A percentile compares a stretch with the other conserved stretches of the same genome.
These are phyloP conservation scores for Hippocampus zosterae DNA, from an alignment of 2,113 vertebrate species.

Conservation along the genomic window DNA sequence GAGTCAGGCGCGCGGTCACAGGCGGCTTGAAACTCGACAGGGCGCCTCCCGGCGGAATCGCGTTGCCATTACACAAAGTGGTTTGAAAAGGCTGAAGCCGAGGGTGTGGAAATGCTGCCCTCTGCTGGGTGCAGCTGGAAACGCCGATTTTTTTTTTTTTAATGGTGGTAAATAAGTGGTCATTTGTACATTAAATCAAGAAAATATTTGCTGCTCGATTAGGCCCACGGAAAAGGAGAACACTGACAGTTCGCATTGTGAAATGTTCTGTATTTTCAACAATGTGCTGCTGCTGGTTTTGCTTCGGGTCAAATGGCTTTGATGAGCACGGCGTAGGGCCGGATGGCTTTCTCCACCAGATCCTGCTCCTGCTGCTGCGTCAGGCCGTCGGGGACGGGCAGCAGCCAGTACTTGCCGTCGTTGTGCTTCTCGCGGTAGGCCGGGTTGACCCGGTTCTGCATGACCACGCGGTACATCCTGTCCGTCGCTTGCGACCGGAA, in stretches of 20 bases:
- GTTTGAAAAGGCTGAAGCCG: not conserved
- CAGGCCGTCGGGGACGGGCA: not conserved
- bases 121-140: not conserved
- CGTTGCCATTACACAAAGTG: not conserved
- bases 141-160: too few relatives aligned
- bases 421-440: constrained; percentile 2
- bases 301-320: not conserved
- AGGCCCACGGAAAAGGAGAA: too few relatives aligned
- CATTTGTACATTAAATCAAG: too few relatives aligned
- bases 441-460: constrained; percentile 6
- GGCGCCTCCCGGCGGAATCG: not conserved
- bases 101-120: not conserved
- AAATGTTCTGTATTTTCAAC: not conserved
- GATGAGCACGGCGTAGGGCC: not conserved
- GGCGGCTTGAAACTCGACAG: not conserved
- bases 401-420: not conserved
- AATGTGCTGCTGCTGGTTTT: too few relatives aligned
- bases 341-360: constrained; percentile 2
- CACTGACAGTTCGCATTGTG: not conserved
- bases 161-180: not conserved
- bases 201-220: too few relatives aligned
- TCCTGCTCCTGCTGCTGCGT: not conserved
- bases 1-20: not conserved
- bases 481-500: not conserved
- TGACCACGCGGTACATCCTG: not conserved